These are phyloP conservation scores for Ctenodactylus gundi DNA, from an alignment of 2,113 vertebrate genomes.

Conservation along the genomic window DNA sequence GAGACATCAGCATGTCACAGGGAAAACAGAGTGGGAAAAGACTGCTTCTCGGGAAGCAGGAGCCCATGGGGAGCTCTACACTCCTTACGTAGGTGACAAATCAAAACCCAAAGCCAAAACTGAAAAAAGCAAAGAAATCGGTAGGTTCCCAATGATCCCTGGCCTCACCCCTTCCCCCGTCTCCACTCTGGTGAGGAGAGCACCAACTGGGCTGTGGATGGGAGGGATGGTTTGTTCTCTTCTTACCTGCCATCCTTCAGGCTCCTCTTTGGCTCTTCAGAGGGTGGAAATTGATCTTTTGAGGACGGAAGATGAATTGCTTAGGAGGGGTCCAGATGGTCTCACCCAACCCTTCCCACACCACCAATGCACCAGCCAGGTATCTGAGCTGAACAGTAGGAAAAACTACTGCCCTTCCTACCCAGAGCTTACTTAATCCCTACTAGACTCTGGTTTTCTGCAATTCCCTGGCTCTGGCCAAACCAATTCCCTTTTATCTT, in stretches of 20 bases:
- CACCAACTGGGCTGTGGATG: fast-evolving
- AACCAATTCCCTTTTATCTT: too few relatives aligned
- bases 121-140: background rate
- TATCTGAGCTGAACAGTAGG: background rate
- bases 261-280: background rate
- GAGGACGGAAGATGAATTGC: background rate
- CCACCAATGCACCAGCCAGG: fast-evolving
- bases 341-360: background rate
- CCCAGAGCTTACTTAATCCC: background rate
- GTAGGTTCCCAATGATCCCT: too few relatives aligned
- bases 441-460: background rate
- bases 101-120: background rate
- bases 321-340: background rate
- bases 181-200: background rate
- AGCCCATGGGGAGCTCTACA: fast-evolving
- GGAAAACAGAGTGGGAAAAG: background rate
- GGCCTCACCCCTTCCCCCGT: background rate
- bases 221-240: background rate
- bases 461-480: background rate
- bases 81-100: background rate
- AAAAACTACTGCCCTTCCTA: too few relatives aligned
- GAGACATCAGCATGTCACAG: background rate
- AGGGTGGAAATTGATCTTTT: background rate
- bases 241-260: slow-evolving; percentile 66
- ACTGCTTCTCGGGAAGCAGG: background rate